Evolutionary conservation across 2,888 invertebrate genomes (phyloP).

Genomic region (Chrysopilus asiliformis): DNA sequence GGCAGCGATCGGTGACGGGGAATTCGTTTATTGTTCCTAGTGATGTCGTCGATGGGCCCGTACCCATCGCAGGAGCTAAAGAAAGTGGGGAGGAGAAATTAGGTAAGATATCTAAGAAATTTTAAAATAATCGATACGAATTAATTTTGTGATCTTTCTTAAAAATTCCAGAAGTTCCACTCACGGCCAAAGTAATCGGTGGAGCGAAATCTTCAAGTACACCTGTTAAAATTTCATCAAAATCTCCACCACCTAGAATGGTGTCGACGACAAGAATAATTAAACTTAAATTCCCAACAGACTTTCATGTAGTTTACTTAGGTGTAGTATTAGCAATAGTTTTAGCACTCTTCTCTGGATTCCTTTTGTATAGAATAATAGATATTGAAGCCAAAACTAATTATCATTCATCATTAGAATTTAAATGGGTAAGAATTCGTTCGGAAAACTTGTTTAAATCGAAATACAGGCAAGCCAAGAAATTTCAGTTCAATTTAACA

Average conservation of each 20-base stretch:
- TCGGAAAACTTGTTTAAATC: no score
- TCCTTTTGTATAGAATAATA: slow-evolving; percentile 32
- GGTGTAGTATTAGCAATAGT: slow-evolving; percentile 29
- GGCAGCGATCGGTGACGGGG: slow-evolving; percentile 17
- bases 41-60: slow-evolving; percentile 9
- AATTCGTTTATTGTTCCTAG: slow-evolving; percentile 3
- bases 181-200: slow-evolving; percentile 3
- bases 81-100: slow-evolving; percentile 4
- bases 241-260: slow-evolving; percentile 10
- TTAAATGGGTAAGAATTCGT: slow-evolving; percentile 29
- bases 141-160: background rate
- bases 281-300: slow-evolving; percentile 26
- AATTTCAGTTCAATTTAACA: no score
- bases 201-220: slow-evolving; percentile 8
- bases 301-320: slow-evolving; percentile 31
- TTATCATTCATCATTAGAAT: slow-evolving; percentile 31
- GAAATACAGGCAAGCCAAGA: no score
- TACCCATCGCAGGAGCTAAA: no score
- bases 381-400: slow-evolving; percentile 33
- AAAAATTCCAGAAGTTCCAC: slow-evolving; percentile 11
- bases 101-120: slow-evolving; percentile 2
- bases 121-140: background rate
- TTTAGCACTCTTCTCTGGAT: slow-evolving; percentile 31
- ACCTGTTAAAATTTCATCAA: slow-evolving; percentile 9
- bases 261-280: slow-evolving; percentile 11